These are phyloP conservation scores for Phrynocephalus guinanensis DNA, from an alignment of 2,797 vertebrate genomes.

Conservation along the genomic window DNA sequence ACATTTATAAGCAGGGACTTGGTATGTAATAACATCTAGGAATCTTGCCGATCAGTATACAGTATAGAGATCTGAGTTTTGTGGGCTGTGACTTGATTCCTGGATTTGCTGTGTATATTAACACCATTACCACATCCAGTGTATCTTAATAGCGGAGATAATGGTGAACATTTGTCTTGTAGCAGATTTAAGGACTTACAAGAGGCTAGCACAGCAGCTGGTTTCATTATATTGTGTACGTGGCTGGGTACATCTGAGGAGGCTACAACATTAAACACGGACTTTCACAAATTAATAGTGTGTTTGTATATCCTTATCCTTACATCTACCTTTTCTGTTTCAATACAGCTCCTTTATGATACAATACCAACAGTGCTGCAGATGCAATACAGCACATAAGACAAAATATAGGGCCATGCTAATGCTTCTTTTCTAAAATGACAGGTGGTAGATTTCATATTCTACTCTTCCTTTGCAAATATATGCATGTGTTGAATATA, in stretches of 20 bases:
- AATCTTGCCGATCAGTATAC: neutral
- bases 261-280: neutral
- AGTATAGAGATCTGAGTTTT: neutral
- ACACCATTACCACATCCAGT: neutral
- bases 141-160: neutral
- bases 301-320: neutral
- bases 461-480: neutral
- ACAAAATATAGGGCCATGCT: neutral
- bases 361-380: neutral
- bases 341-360: neutral
- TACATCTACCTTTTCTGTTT: conserved; percentile 4
- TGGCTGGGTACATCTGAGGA: neutral
- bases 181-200: neutral
- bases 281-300: neutral
- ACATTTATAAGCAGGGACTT: neutral
- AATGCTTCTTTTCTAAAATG: neutral
- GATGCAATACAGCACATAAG: neutral
- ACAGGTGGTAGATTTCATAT: neutral
- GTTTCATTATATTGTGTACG: neutral
- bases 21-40: neutral
- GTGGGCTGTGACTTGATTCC: neutral
- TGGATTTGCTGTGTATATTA: neutral
- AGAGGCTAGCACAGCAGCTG: no score
- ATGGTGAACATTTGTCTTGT: neutral
- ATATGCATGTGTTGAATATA: neutral